Evolutionary conservation across 2,797 vertebrate genomes (phyloP), one percentile per base, ranked within the genome.

Genomic region (Myotis findleyi): DNA sequence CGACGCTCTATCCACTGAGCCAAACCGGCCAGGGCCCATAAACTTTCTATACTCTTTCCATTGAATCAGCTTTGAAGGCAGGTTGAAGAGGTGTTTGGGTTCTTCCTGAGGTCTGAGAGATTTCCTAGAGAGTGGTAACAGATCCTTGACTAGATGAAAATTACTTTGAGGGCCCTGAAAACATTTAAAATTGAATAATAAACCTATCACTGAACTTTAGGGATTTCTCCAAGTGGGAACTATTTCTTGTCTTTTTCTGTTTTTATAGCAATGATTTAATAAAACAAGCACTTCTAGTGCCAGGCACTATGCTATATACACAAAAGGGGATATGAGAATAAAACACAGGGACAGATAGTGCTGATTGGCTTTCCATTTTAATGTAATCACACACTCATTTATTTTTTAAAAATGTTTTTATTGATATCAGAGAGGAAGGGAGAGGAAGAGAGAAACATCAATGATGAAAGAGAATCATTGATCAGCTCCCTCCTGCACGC

Each of bases 121-220:
- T 72, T 96, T 95, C 79, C n/a, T 1, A 89, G 55, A 87, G 89
- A 85, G 72, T n/a, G 27, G 27, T 47, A 66, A 66, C 23, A 87
- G 23, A 66, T 79, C 33, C 30, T 53, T 91, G 72, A 53, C 27
- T n/a, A 38, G 55, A 88, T 86, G 27, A 93, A 85, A 94, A 94
- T 92, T 85, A 90, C 55, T 95, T 82, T 88, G n/a, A 93, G 55
- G 49, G 6, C 18, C n/a, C 51, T 57, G 66, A 82, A 95, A 88
- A 86, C 68, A 75, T 44, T 92, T 95, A 90, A 92, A 90, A 82
- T 87, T 14, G 27, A 72, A 90, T 62, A 62, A 30, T 90, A 89
- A 90, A 64, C 33, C 21, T 96, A 36, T 64, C 23, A 51, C 20
- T 10, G 57, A 53, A 87, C 21, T 84, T 87, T 33, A 86, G 62